Conservation (phyloP, 2,888 invertebrate genomes). For the Gortyna flavago region DNA sequence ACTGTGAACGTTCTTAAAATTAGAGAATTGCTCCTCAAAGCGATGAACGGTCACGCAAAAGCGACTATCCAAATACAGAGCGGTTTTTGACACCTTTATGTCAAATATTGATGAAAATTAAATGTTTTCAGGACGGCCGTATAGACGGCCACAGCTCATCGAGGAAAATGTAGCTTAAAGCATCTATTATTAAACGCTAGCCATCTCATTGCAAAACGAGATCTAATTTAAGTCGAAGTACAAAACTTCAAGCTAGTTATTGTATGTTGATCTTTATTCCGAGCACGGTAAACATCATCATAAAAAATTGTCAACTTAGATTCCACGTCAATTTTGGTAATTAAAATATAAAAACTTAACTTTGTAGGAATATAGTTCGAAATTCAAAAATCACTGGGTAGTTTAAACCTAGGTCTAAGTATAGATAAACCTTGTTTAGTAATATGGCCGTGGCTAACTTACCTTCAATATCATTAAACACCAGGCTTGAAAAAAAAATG, state of each 20-base stretch:
- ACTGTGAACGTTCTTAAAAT: no score
- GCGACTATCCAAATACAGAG: not conserved
- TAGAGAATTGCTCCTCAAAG: no score
- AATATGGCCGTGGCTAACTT: not conserved
- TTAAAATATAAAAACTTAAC: not conserved
- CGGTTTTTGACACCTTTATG: not conserved
- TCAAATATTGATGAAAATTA: not conserved
- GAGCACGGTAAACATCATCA: not conserved
- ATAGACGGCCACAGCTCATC: not conserved
- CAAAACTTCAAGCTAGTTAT: not conserved
- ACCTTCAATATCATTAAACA: not conserved
- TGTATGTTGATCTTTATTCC: not conserved
- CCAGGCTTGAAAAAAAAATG: not conserved
- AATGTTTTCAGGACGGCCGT: not conserved
- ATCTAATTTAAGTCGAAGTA: not conserved
- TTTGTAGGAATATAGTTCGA: not conserved
- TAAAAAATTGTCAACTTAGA: not conserved
- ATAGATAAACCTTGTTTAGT: not conserved
- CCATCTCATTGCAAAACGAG: not conserved
- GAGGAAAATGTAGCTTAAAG: not conserved
- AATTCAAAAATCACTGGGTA: not conserved
- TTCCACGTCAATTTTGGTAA: not conserved
- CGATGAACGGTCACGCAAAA: not conserved
- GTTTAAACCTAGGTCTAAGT: not conserved
- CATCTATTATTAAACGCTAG: not conserved